Evolutionary conservation across 2,888 invertebrate species (phyloP).

Genomic region (Callimorpha dominula): DNA sequence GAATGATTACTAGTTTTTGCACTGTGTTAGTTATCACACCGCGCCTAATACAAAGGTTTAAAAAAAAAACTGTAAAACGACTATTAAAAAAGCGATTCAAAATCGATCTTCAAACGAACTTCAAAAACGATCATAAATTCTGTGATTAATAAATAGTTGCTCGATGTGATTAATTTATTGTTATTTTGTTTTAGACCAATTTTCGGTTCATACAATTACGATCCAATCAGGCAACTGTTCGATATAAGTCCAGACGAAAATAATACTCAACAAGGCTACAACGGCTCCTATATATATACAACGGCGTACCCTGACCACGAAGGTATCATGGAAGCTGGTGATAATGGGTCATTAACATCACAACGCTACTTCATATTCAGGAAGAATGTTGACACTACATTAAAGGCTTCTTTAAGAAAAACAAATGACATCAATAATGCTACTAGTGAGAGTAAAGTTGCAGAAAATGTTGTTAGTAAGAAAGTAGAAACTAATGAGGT

Average conservation of each 20-base stretch:
- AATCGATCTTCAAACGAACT: too few species aligned
- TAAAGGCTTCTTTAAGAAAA: not conserved
- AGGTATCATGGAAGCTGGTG: not conserved
- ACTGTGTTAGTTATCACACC: too few species aligned
- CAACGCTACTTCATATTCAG: slow-evolving; percentile 14
- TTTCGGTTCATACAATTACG: slow-evolving; percentile 55
- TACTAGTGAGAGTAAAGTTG: not conserved
- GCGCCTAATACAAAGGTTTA: too few species aligned
- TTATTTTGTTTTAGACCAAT: slow-evolving; percentile 42
- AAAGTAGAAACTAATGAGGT: not conserved
- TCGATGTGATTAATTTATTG: not conserved
- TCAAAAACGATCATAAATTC: not conserved
- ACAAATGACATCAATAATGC: not conserved
- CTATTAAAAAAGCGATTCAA: too few species aligned
- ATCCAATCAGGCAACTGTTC: slow-evolving; percentile 43
- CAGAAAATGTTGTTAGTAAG: too few species aligned
- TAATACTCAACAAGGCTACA: slow-evolving; percentile 4
- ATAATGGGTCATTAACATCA: not conserved
- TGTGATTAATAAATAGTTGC: not conserved
- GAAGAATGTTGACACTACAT: not conserved
- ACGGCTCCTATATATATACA: not conserved
- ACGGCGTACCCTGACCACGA: not conserved
- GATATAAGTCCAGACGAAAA: slow-evolving; percentile 12
- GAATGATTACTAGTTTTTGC: too few species aligned
- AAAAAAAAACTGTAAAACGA: too few species aligned